Evolutionary conservation across 1,140 invertebrate genomes (phyloP).

Genomic region (Lucilia sericata): DNA sequence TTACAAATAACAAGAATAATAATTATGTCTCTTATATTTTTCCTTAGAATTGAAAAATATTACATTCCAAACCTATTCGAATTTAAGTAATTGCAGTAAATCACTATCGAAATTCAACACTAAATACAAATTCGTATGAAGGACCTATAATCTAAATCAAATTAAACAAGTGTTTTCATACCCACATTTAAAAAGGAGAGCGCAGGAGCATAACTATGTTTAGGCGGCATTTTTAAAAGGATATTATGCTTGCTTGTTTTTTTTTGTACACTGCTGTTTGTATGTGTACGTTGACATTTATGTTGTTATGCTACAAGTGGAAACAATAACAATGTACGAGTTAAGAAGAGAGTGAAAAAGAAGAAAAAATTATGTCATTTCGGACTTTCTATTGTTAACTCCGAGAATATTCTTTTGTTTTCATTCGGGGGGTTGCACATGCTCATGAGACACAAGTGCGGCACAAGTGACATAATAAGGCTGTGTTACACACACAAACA

Average conservation of each 20-base stretch:
- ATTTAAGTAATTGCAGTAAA: too few relatives aligned
- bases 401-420: conserved; percentile 17
- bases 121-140: too few relatives aligned
- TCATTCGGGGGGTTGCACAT: conserved; percentile 23
- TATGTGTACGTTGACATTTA: not conserved
- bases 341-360: not conserved
- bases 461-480: conserved; percentile 39
- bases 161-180: conserved; percentile 35
- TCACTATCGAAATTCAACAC: too few relatives aligned
- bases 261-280: not conserved
- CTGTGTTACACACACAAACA: conserved; percentile 3
- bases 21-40: too few relatives aligned
- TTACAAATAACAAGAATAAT: too few relatives aligned
- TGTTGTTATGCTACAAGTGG: not conserved
- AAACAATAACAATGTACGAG: not conserved
- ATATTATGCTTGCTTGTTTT: conserved; percentile 1
- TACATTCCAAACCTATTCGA: too few relatives aligned
- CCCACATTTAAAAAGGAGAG: not conserved
- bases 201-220: not conserved
- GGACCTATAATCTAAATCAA: not conserved
- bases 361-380: conserved; percentile 26
- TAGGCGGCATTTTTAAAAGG: conserved; percentile 29
- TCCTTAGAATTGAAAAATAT: too few relatives aligned
- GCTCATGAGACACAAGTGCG: conserved; percentile 33
- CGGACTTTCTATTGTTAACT: not conserved